Base-by-base conservation (phyloP, 1,140 invertebrate species). In the Arctopsyche grandis region DNA sequence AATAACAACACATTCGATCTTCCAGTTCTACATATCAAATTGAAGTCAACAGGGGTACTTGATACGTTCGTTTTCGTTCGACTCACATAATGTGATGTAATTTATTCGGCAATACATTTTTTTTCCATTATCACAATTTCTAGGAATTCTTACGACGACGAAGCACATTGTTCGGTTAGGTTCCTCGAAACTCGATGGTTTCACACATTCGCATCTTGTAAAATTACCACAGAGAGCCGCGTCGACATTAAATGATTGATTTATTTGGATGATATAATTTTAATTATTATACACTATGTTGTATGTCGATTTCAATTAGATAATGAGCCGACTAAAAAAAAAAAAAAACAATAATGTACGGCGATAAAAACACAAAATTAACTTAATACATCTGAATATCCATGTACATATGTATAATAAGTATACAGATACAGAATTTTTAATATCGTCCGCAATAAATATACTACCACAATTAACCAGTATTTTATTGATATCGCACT, bases 401-500 rank as follows among this genome's bases (percentile, higher is more conserved):
- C 29, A 38, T 38, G 29, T 38, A 38, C 3, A 7, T 38, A 38
- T 38, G 29, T 38, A 38, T 38, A 38, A 38, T n/a, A n/a, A n/a
- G n/a, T n/a, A n/a, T 38, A 38, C 29, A 38, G 29, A 38, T 38
- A 38, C 7, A 38, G 29, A 38, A 38, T 38, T 52, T 66, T 26
- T 26, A 66, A 26, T 29, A 29, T 66, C 24, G 21, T 10, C 9
- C 63, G 24, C 63, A 24, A 66, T 66, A 66, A 66, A 66, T 66
- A 66, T 26, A 66, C 63, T 66, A 66, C 24, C 21, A 66, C 63
- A 26, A 66, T 66, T 66, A 66, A 66, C 63, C 63, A 66, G 63
- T 66, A 66, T 66, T 66, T 66, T 66, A 66, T 66, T 66, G 63
- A 66, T 66, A 66, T 66, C 63, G 24, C 63, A 66, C 63, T 66